These are phyloP conservation scores for Mustelus asterias DNA, from an alignment of 2,113 vertebrate species.

Conservation along the genomic window DNA sequence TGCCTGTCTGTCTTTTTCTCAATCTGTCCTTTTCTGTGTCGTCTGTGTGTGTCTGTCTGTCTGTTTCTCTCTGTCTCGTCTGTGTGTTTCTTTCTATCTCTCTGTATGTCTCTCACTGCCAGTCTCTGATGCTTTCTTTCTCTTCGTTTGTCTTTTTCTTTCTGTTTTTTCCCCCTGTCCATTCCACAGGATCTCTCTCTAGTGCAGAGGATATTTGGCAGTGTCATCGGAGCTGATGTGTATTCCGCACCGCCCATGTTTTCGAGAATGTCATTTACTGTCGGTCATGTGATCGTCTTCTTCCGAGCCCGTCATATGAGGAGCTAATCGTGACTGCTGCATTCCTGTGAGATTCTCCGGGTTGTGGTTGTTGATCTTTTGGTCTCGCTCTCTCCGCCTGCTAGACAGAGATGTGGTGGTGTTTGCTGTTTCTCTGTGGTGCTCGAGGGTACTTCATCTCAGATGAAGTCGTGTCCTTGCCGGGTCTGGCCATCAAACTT, in stretches of 20 bases:
- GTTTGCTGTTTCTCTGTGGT: neutral
- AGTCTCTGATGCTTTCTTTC: no score
- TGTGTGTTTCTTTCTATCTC: no score
- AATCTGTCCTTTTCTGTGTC: no score
- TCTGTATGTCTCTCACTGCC: no score
- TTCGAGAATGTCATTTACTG: neutral
- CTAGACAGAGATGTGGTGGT: neutral
- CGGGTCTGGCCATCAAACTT: conserved; percentile 56
- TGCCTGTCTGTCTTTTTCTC: no score
- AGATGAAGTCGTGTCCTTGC: conserved; percentile 54
- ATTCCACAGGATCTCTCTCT: neutral
- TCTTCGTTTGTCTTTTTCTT: no score
- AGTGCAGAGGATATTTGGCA: neutral
- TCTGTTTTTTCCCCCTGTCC: neutral
- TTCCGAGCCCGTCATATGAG: neutral
- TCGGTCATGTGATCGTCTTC: neutral
- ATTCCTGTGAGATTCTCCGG: neutral
- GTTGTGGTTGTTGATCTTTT: no score
- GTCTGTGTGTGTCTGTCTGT: no score
- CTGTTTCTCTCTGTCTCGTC: no score
- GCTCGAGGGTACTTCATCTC: conserved; percentile 39
- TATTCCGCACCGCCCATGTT: no score
- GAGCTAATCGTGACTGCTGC: neutral
- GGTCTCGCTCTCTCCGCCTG: no score
- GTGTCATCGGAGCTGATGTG: neutral